Evolutionary conservation across 2,797 vertebrate species (phyloP).

Genomic region (Sphaeramia orbicularis): DNA sequence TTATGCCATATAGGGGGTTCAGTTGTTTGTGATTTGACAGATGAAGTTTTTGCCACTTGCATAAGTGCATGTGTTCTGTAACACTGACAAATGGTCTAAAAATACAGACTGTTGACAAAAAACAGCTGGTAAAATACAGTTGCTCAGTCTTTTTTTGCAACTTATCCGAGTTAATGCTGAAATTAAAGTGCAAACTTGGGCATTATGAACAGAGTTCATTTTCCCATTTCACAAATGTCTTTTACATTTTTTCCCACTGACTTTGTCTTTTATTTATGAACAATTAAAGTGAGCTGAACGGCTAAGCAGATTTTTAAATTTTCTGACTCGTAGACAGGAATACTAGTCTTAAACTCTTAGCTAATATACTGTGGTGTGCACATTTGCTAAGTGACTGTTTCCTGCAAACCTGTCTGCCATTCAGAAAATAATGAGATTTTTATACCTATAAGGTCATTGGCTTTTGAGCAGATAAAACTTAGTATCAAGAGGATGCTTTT

Average conservation of each 20-base stretch:
- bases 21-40: not conserved
- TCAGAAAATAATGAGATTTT: constrained; percentile 31
- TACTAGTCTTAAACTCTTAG: not conserved
- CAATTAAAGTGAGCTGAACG: too few relatives aligned
- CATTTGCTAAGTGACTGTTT: not conserved
- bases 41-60: not conserved
- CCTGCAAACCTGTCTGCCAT: constrained; percentile 14
- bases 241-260: too few relatives aligned
- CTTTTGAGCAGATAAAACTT: constrained; percentile 31
- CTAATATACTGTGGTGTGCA: constrained; percentile 8
- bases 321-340: constrained; percentile 23
- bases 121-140: constrained; percentile 3
- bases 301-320: constrained; percentile 4
- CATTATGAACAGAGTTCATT: constrained; percentile 1
- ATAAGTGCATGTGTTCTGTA: not conserved
- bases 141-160: not conserved
- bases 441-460: constrained; percentile 45
- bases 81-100: constrained; percentile 12
- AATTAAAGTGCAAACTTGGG: constrained; percentile 30
- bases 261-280: too few relatives aligned
- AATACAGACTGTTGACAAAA: not conserved
- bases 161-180: not conserved
- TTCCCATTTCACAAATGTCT: not conserved
- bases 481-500: constrained; percentile 33
- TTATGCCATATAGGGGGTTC: not conserved